A percentile compares a stretch with the other conserved stretches of the same genome.
Conservation (phyloP, 2,888 invertebrate genomes). For the Melinopterus prodromus region DNA sequence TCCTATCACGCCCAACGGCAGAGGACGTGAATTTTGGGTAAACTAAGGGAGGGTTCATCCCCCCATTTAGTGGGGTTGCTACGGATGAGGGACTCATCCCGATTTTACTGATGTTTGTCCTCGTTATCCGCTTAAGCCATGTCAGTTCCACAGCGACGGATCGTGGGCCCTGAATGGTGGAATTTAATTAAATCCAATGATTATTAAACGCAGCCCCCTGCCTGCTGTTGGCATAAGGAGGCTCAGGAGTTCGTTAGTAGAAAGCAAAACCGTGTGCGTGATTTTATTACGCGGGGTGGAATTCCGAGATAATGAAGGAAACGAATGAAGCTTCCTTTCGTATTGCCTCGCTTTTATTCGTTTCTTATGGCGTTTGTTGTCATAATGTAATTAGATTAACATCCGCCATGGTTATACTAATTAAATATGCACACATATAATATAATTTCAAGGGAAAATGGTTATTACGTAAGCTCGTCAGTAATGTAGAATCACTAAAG, state of each 20-base stretch:
- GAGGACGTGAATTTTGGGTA: background rate
- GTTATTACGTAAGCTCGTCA: no score
- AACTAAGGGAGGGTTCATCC: background rate
- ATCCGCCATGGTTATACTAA: background rate
- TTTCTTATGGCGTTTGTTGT: background rate
- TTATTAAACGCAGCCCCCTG: background rate
- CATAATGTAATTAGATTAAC: background rate
- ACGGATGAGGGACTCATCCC: background rate
- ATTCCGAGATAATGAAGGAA: background rate
- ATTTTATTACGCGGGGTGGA: background rate
- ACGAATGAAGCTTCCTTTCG: background rate
- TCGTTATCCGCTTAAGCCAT: background rate
- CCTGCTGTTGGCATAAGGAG: background rate
- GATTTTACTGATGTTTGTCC: background rate
- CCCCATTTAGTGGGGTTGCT: background rate
- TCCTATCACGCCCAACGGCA: background rate
- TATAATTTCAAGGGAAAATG: no score
- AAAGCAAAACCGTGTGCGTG: background rate
- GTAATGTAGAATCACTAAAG: no score
- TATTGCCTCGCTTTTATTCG: background rate
- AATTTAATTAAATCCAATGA: constrained; percentile 4
- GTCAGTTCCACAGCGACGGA: background rate
- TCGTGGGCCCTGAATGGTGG: background rate
- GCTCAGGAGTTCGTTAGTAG: background rate
- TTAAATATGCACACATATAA: no score